phyloP scores from a whole-genome alignment of 1,140 invertebrate species.

The Drosophila bipectinata region DNA sequence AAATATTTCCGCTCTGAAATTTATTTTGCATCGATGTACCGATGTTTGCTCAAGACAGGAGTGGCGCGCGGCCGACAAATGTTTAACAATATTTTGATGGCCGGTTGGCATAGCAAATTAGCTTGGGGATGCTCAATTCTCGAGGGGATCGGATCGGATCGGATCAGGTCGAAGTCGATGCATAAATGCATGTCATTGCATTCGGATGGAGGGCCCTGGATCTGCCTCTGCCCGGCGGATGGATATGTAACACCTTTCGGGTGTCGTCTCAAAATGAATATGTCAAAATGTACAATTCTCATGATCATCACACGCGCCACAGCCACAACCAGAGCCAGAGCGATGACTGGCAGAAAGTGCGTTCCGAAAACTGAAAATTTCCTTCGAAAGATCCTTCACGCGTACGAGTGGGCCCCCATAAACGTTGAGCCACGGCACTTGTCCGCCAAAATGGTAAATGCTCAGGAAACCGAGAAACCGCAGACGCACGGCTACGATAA shows the following conservation, averaged over 20 bases:
- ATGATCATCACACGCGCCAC: constrained; percentile 45
- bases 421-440: constrained; percentile 66
- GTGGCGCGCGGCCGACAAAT: constrained; percentile 49
- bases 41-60: constrained; percentile 43
- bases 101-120: constrained; percentile 75
- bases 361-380: constrained; percentile 48
- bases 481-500: constrained; percentile 61
- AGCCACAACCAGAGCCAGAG: not conserved
- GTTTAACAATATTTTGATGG: constrained; percentile 81
- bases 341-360: constrained; percentile 46
- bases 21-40: constrained; percentile 55
- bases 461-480: constrained; percentile 35
- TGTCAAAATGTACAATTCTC: constrained; percentile 77
- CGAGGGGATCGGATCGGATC: constrained; percentile 9
- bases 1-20: constrained; percentile 78
- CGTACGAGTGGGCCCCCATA: constrained; percentile 35
- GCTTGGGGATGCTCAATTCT: constrained; percentile 28
- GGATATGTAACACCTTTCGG: constrained; percentile 75
- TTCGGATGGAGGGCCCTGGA: constrained; percentile 8
- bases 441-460: constrained; percentile 43
- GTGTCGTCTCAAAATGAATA: constrained; percentile 75
- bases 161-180: constrained; percentile 29
- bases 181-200: constrained; percentile 81
- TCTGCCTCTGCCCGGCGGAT: constrained; percentile 12
- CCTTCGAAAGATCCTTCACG: constrained; percentile 65